Base-by-base conservation (phyloP, 2,113 vertebrate genomes). In the Mirounga angustirostris region DNA sequence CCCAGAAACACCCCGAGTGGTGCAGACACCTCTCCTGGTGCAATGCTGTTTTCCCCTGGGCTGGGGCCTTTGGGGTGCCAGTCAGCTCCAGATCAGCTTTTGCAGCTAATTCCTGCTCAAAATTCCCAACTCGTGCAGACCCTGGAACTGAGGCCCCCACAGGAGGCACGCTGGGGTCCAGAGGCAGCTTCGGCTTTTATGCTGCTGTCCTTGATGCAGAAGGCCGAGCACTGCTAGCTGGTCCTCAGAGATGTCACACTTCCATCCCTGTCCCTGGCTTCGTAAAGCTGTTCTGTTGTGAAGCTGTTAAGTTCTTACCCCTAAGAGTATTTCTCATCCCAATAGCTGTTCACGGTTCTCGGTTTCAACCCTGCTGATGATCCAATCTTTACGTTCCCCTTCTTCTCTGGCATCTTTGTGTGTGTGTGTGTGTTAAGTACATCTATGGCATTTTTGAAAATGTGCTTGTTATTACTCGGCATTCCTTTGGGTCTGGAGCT, bases 241-340 rank as follows among this genome's bases (percentile, higher is more conserved):
- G 40, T 50, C 4, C 1, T 13, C 63, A 67, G 79, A 56, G 83
- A 24, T 2, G 1, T 7, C 11, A 4, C 2, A 19, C 30, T 46
- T 52, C 46, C 61, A 0, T 13, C 61, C 28, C 16, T 1, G 19
- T 19, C 7, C 58, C 83, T 2, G 83, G 83, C 43, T n/a, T 33
- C 2, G 28, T 30, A 22, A 24, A 50, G 6, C 46, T 24, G 28
- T 12, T 52, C 19, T 0, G 3, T 7, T 11, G 18, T 22, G 2
- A 15, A 14, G 3, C 28, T 0, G 14, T 7, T 14, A 3, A 58
- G 1, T 30, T 79, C 33, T 71, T 6, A 2, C 0, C 15, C 1
- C 80, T 30, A 22, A 54, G 24, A 24, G 14, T 1, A 7, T 18
- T 16, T 74, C 58, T 61, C 26, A 19, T 14, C 18, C 21, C 58